Evolutionary conservation across 1,140 invertebrate species (phyloP), one percentile per base, ranked within the genome.

Genomic region (Drosophila baimaii): DNA sequence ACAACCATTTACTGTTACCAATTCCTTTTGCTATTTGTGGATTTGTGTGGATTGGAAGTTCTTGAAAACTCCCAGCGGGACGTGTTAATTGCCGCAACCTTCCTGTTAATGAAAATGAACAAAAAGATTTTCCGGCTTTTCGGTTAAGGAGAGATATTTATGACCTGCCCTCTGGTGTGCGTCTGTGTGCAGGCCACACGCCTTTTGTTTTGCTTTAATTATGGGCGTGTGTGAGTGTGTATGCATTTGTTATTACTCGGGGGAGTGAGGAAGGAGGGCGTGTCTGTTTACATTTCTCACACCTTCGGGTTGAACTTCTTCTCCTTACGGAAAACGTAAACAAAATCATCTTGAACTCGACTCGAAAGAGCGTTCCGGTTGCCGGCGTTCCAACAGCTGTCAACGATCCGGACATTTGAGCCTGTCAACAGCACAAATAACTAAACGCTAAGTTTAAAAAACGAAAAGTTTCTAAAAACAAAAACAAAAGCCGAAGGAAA

Each of bases 151-250:
- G 51, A 51, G 63, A 58, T 59, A 58, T 63, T 77, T 82, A 85
- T 61, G 81, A 74, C 54, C 68, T 64, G 64, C 43, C 64, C 27
- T 56, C 63, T 55, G 15, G n/a, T 21, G 29, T 7, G n/a, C 33
- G 41, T 25, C 23, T 52, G 27, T 44, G 43, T 57, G 63, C 62
- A 57, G 57, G 56, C 59, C 21, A 63, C 58, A 74, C 49, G 54
- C 29, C 52, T 43, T 78, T 71, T 85, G 82, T 86, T 85, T 86
- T 82, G 79, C 76, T 82, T 86, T 73, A 86, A 86, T 86, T 86
- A 86, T 86, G 78, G 35, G 55, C 64, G 77, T 61, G 70, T 49
- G 49, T 61, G 77, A 64, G 68, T 79, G 33, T 54, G 52, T 41
- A 27, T 8, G 10, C 39, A 27, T 21, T 39, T 62, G 51, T 31